Evolutionary conservation across 30 jellyfish, hydroid and myxozoan genomes (phyloP).

Genomic region (Pelagia noctiluca): DNA sequence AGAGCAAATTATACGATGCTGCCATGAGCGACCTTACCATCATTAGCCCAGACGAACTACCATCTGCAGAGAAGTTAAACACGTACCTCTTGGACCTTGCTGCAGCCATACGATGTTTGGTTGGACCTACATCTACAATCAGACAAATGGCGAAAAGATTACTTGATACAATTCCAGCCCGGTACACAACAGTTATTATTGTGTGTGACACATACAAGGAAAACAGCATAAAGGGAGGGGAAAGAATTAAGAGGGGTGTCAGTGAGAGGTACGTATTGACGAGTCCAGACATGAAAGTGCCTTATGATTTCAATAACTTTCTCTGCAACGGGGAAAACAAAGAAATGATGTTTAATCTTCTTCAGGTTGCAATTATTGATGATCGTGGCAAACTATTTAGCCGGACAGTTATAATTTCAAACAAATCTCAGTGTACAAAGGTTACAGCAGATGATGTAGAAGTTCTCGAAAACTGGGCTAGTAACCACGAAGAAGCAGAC

Average conservation of each 20-base stretch:
- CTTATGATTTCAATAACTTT: not conserved
- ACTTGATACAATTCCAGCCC: not conserved
- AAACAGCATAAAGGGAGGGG: constrained; percentile 9
- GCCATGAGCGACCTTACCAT: constrained; percentile 42
- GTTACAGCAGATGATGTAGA: too few relatives aligned
- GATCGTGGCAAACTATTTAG: too few relatives aligned
- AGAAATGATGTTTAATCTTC: too few relatives aligned
- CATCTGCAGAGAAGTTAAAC: not conserved
- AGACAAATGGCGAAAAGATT: not conserved
- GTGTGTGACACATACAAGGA: constrained; percentile 19
- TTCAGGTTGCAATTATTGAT: too few relatives aligned
- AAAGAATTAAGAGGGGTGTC: constrained; percentile 8
- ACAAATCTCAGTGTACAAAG: too few relatives aligned
- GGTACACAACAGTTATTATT: not conserved
- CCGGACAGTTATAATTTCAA: too few relatives aligned
- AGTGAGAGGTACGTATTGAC: constrained; percentile 2
- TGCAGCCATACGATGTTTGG: constrained; percentile 31
- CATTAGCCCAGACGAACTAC: constrained; percentile 24
- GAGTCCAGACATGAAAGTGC: constrained; percentile 23
- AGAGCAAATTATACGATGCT: constrained; percentile 32
- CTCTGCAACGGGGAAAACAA: not conserved
- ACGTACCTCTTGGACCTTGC: constrained; percentile 42
- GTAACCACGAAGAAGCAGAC: too few relatives aligned
- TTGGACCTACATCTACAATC: not conserved
- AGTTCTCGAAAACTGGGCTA: too few relatives aligned